These are phyloP conservation scores for Gorsachius goisagi DNA, from an alignment of 2,113 vertebrate genomes.

Conservation along the genomic window DNA sequence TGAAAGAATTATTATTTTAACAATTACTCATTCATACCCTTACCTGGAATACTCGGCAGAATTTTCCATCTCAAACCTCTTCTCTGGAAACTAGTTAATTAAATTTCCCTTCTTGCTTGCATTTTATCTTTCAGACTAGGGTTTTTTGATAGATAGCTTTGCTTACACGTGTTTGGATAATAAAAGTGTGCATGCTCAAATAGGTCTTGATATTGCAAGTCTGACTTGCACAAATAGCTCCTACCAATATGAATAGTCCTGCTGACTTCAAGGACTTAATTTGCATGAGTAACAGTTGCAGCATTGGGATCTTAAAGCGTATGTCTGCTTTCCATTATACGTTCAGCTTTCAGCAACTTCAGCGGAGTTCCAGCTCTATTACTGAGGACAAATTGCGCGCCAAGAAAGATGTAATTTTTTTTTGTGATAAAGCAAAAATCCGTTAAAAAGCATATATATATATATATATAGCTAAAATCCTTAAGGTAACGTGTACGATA, in stretches of 20 bases:
- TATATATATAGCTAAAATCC: neutral
- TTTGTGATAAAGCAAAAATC: neutral
- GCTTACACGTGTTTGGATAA: neutral
- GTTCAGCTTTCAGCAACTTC: conserved; percentile 10
- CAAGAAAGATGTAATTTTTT: neutral
- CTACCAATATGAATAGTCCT: neutral
- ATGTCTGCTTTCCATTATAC: neutral
- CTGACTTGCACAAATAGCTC: neutral
- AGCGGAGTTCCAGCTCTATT: neutral
- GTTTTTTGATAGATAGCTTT: conserved; percentile 6
- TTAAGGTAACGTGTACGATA: neutral
- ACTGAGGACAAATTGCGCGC: neutral
- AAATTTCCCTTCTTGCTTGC: neutral
- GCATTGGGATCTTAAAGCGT: neutral
- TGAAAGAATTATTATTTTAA: neutral
- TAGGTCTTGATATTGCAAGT: neutral
- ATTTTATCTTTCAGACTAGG: neutral
- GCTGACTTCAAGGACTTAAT: conserved; percentile 35
- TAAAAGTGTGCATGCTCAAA: neutral
- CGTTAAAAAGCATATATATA: neutral
- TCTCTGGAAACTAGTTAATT: conserved; percentile 10
- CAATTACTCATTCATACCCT: neutral
- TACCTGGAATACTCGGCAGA: neutral
- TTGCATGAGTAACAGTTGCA: neutral
- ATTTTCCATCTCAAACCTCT: neutral